Base-by-base conservation (phyloP, 2,797 vertebrate genomes). In the Knipowitschia caucasica region DNA sequence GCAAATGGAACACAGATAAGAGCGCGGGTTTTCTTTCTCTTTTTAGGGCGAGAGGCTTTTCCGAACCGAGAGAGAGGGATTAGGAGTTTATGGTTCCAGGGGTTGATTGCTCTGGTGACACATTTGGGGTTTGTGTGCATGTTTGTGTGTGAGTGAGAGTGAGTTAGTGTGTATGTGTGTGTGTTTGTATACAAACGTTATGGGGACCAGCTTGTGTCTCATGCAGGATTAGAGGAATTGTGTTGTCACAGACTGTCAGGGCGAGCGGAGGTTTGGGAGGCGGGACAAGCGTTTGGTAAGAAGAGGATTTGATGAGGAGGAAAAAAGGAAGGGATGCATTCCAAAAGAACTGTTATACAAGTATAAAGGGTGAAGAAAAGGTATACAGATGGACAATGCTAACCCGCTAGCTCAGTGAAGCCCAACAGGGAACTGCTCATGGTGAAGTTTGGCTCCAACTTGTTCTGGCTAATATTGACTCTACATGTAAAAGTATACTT, bases 1-100 rank as follows among this genome's bases (percentile, higher is more conserved):
- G 84, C 86, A 86, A 88, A 88, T 88, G 80, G 87, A 87, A 83
- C 79, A 82, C 82, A 78, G 82, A 89, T 86, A 86, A 86, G 80
- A 56, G 67, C 56, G 50, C 49, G 10, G 14, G 24, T 39, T 40
- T 20, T 40, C 23, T 12, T 25, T 25, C 24, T n/a, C 3, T n/a
- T 43, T 42, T 24, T 25, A 10, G 14, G 15, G 26, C 17, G 26
- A 8, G 8, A 10, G 25, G 84, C 74, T 77, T 83, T 83, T 80
- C 78, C 81, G 82, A 79, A 75, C 77, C 73, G 83, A 80, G 78
- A 75, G 64, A 57, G 56, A n/a, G 40, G 83, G 80, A 82, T 84
- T 82, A 43, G 17, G 84, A 85, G 80, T 83, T 83, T 77, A 73
- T 75, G 77, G 59, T 57, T 78, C 56, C 81, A 72, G 82, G 77